phyloP scores from a whole-genome alignment of 2,888 invertebrate species.

The Leptura quadrifasciata region DNA sequence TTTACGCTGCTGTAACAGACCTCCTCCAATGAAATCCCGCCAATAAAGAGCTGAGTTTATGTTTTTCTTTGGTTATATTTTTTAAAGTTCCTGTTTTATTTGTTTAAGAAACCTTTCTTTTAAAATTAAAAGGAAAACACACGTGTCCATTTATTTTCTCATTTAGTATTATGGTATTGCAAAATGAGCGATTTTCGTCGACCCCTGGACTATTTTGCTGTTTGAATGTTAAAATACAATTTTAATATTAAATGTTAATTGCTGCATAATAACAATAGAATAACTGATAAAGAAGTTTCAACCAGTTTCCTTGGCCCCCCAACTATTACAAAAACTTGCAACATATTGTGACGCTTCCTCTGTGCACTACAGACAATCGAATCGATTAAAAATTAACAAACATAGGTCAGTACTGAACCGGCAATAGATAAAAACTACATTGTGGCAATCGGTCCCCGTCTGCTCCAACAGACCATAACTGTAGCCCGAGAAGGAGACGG shows the following conservation, averaged over 20 bases:
- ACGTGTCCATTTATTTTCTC: too few species aligned
- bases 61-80: too few species aligned
- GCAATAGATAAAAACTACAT: conserved; percentile 13
- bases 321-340: background rate
- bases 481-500: conserved; percentile 20
- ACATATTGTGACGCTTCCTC: background rate
- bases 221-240: too few species aligned
- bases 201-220: too few species aligned
- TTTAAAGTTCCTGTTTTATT: too few species aligned
- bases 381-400: conserved; percentile 16
- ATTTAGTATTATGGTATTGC: too few species aligned
- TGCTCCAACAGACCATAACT: conserved; percentile 1
- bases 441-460: conserved; percentile 3
- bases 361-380: background rate
- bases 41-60: too few species aligned
- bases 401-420: conserved; percentile 24
- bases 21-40: too few species aligned
- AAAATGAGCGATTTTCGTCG: too few species aligned
- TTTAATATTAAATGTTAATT: background rate
- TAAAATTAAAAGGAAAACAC: too few species aligned
- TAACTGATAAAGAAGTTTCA: background rate
- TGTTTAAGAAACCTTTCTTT: too few species aligned
- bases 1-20: too few species aligned
- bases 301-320: background rate
- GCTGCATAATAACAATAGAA: background rate